Base-by-base conservation (phyloP, 2,888 invertebrate genomes). In the Dyspetes luteomarginatus region DNA sequence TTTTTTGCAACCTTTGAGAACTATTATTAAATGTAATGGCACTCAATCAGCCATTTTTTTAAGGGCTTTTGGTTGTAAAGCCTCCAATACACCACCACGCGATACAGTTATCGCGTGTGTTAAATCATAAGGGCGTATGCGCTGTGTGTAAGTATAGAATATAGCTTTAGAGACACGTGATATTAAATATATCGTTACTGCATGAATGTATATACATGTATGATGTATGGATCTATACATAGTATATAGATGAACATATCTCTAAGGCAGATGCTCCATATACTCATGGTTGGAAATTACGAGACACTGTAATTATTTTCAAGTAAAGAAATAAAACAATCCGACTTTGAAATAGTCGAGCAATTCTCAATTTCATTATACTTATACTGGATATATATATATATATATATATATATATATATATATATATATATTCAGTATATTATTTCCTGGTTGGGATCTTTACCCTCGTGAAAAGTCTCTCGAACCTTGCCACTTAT, bases 21-120 rank as follows among this genome's bases (percentile, higher is more conserved):
- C 72, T 68, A 56, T 72, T 72, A 62, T 72, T 72, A 62, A 60
- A 24, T 65, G 58, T 58, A 58, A 79, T 71, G 75, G 52, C 52
- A 58, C 56, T 64, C 30, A 41, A 4, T 19, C 52, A 43, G 28
- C 12, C 19, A 65, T 75, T 65, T 60, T 43, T 67, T 24, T 50
- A 58, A 65, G 71, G 24, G 79, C 52, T 75, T 80, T 58, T 1
- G 62, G 68, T 22, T 60, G 58, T 60, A 52, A 36, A 65, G 65
- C 58, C 58, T 36, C 4, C 12, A 17, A 48, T 67, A 45, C 9
- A 48, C 4, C 12, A 19, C n/a, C n/a, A n/a, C n/a, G n/a, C n/a
- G n/a, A n/a, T n/a, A n/a, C n/a, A n/a, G n/a, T n/a, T n/a, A n/a
- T n/a, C n/a, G n/a, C n/a, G n/a, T n/a, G n/a, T n/a, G n/a, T n/a